Evolutionary conservation across 1,140 invertebrate species (phyloP).

Genomic region (Eurosta solidaginis): DNA sequence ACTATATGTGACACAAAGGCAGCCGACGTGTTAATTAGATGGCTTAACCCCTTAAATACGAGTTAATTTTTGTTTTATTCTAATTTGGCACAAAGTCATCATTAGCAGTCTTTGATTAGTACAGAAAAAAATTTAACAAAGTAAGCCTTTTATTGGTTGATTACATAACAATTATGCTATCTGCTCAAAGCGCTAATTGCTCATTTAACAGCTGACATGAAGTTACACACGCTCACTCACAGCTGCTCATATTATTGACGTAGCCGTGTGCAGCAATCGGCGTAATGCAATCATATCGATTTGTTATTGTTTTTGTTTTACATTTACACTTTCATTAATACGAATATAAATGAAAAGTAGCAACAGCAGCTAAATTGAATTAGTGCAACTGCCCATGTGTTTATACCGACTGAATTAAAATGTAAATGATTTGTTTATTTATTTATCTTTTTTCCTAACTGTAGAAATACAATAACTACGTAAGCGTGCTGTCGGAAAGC

Average conservation of each 20-base stretch:
- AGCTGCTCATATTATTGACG: neutral
- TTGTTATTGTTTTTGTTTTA: neutral
- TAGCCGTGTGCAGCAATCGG: neutral
- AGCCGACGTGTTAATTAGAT: too few relatives aligned
- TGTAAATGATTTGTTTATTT: neutral
- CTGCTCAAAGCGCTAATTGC: neutral
- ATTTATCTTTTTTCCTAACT: neutral
- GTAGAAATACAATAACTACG: too few relatives aligned
- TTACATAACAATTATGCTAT: too few relatives aligned
- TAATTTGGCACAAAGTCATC: too few relatives aligned
- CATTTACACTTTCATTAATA: neutral
- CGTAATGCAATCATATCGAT: neutral
- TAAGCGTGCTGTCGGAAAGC: too few relatives aligned
- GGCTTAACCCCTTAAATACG: too few relatives aligned
- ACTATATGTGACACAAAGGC: too few relatives aligned
- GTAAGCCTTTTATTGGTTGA: too few relatives aligned
- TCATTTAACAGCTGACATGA: neutral
- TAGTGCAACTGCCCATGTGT: neutral
- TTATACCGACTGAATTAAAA: neutral
- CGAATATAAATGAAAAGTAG: neutral
- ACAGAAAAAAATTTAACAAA: too few relatives aligned
- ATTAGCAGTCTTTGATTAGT: too few relatives aligned
- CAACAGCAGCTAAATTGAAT: conserved; percentile 5
- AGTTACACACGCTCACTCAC: neutral
- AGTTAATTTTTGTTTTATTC: too few relatives aligned